Base-by-base conservation (phyloP, 2,113 vertebrate genomes). In the Prinia subflava region DNA sequence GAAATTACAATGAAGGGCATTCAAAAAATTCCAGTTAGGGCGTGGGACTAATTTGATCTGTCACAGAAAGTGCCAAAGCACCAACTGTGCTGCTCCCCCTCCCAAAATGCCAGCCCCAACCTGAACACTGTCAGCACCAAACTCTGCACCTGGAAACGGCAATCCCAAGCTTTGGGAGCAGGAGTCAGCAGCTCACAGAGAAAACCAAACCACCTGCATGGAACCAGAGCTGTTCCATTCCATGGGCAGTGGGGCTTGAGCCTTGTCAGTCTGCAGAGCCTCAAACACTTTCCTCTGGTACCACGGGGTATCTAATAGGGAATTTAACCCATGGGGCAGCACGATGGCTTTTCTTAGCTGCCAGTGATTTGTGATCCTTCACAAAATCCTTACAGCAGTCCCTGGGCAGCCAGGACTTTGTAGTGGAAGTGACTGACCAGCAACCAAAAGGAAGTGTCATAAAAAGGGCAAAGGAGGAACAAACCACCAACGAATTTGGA, bases 211-310 rank as follows among this genome's bases (percentile, higher is more conserved):
- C 37, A 15, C 4, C 22, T 1, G 7, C 1, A 1, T 15, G 46
- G 55, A 30, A n/a, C 9, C 2, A 6, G 59, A 65, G 64, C 81
- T 8, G 6, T 27, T 25, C 25, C 6, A 1, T 49, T 14, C 67
- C 52, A 11, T 0, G 12, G 2, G 4, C 75, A 22, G 65, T 0
- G 0, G 35, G 18, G 23, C 27, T 46, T 28, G 37, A 49, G 17
- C 39, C 59, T 3, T 0, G 8, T 21, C 16, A 5, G n/a, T 10
- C 64, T 63, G 56, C 65, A 71, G 39, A 79, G 44, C 23, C 30
- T 70, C 56, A 44, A 12, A 49, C 8, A 2, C 30, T n/a, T 41
- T 81, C 63, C 39, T 60, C 37, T 41, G 28, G 30, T 7, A 2
- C 24, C n/a, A 42, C 0, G 0, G 44, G 20, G 39, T 22, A 63